Evolutionary conservation across 2,888 invertebrate genomes (phyloP).

Genomic region (Epistrophe eligans): DNA sequence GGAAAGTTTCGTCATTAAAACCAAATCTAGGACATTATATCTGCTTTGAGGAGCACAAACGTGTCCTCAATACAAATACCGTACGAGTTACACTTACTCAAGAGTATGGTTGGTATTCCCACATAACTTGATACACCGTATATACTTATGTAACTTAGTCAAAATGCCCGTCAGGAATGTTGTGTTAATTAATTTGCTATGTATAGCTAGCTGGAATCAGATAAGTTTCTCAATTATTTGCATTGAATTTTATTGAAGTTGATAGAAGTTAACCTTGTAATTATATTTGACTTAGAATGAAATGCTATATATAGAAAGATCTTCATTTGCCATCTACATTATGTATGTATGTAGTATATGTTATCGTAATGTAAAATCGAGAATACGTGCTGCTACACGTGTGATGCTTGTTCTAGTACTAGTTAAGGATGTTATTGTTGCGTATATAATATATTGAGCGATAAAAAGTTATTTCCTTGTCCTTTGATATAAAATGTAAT

Average conservation of each 20-base stretch:
- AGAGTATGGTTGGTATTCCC: not conserved
- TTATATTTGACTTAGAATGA: conserved; percentile 5
- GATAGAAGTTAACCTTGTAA: not conserved
- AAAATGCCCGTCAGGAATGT: conserved; percentile 18
- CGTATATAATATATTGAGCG: not conserved
- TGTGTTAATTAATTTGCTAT: conserved; percentile 45
- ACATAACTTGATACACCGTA: not conserved
- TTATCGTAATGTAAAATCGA: conserved; percentile 2
- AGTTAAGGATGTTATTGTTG: not conserved
- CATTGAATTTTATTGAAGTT: conserved; percentile 31
- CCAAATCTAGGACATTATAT: not conserved
- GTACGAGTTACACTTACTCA: not conserved
- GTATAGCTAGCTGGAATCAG: conserved; percentile 17
- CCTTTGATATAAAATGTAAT: conserved; percentile 14
- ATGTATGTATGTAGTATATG: too few relatives aligned
- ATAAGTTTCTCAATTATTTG: conserved; percentile 42
- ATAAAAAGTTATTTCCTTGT: conserved; percentile 16
- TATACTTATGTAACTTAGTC: not conserved
- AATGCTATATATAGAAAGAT: too few relatives aligned
- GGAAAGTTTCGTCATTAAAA: conserved; percentile 31
- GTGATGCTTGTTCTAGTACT: not conserved
- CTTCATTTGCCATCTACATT: not conserved
- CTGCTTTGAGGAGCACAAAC: not conserved
- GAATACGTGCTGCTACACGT: conserved; percentile 2
- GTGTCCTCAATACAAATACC: conserved; percentile 2